phyloP scores from a whole-genome alignment of 2,888 invertebrate species.

The Hetaerina titia region DNA sequence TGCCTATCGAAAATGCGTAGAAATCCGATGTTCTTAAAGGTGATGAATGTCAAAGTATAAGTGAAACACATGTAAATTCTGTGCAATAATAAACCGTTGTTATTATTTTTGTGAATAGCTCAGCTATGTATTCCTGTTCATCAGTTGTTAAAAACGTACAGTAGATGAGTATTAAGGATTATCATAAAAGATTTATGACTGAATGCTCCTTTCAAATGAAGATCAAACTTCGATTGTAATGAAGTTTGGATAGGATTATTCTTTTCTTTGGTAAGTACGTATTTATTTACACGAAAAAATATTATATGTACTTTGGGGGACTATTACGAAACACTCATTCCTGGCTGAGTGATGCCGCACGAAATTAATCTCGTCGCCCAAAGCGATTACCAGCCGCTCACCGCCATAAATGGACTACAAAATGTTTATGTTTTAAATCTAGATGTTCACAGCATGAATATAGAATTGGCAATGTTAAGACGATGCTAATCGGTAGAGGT shows the following conservation, averaged over 20 bases:
- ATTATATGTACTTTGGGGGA: background rate
- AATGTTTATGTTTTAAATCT: too few species aligned
- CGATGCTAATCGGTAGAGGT: too few species aligned
- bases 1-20: conserved; percentile 53
- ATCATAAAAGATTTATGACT: background rate
- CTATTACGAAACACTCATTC: background rate
- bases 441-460: too few species aligned
- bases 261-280: background rate
- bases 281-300: background rate
- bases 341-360: background rate
- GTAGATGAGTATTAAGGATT: background rate
- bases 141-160: background rate
- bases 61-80: background rate
- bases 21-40: background rate
- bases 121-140: background rate
- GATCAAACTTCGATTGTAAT: conserved; percentile 26
- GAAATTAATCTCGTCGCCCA: too few species aligned
- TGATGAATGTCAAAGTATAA: background rate
- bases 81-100: background rate
- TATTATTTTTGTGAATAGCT: background rate
- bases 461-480: too few species aligned
- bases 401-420: too few species aligned
- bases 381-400: too few species aligned
- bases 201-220: background rate
- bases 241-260: conserved; percentile 57